A percentile compares a stretch with the other conserved stretches of the same genome.
phyloP scores from a whole-genome alignment of 2,113 vertebrate genomes.

The Phaetusa simplex region DNA sequence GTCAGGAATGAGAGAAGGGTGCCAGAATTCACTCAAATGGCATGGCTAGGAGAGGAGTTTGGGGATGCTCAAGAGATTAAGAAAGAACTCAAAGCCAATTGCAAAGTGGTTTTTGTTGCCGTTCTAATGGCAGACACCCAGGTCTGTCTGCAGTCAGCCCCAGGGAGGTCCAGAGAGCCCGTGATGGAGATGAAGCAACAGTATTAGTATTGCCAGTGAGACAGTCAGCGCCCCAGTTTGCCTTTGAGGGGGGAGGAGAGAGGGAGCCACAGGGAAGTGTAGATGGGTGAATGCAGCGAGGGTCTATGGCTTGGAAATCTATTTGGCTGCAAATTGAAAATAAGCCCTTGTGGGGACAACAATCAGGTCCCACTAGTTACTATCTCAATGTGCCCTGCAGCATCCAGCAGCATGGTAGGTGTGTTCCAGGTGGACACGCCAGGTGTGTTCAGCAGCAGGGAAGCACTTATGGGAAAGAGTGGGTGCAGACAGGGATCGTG shows the following conservation, averaged over 20 bases:
- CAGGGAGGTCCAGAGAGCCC: conserved; percentile 15
- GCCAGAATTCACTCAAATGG: conserved; percentile 44
- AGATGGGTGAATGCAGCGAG: conserved; percentile 37
- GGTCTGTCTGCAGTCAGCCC: conserved; percentile 23
- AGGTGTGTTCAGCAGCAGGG: conserved; percentile 63
- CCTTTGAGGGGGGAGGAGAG: not conserved
- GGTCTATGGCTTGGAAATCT: conserved; percentile 73
- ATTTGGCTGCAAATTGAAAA: conserved; percentile 74
- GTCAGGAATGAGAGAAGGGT: conserved; percentile 21
- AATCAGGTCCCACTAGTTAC: conserved; percentile 63
- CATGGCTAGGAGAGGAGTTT: conserved; percentile 4
- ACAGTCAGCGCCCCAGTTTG: conserved; percentile 42
- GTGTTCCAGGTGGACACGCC: conserved; percentile 58
- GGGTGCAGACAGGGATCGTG: not conserved
- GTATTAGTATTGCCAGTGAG: conserved; percentile 33
- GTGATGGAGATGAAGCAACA: conserved; percentile 15
- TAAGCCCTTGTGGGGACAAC: conserved; percentile 74
- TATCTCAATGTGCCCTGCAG: conserved; percentile 62
- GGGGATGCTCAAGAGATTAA: not conserved
- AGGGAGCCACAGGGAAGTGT: conserved; percentile 18
- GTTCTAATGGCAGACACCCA: not conserved
- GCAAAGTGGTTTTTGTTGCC: not conserved
- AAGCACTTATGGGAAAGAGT: conserved; percentile 64
- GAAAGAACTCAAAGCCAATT: conserved; percentile 39
- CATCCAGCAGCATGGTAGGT: conserved; percentile 65